A percentile compares a stretch with the other conserved stretches of the same genome.
Conservation (phyloP, 2,113 vertebrate genomes). For the Diadophis punctatus region DNA sequence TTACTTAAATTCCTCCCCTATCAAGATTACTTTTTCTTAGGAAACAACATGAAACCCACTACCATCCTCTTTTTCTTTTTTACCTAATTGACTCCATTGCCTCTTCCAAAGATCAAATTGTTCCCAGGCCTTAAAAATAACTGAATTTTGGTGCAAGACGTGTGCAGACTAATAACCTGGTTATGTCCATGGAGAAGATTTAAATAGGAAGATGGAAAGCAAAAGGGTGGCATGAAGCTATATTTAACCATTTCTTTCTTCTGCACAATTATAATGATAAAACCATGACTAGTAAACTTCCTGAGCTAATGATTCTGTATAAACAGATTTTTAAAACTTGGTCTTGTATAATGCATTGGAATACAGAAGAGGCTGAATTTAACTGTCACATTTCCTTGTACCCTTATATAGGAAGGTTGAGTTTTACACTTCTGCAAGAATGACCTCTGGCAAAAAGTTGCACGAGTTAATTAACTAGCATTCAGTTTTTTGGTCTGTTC, state of each 20-base stretch:
- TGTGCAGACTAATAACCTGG: background rate
- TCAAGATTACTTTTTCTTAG: background rate
- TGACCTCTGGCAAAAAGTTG: background rate
- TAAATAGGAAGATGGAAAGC: background rate
- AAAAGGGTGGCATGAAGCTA: background rate
- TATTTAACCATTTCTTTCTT: background rate
- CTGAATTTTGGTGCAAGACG: background rate
- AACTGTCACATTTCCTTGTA: background rate
- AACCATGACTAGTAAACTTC: background rate
- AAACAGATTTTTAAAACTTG: background rate
- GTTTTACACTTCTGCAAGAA: background rate
- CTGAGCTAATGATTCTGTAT: background rate
- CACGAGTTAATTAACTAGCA: background rate
- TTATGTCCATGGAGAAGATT: background rate
- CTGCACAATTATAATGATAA: background rate
- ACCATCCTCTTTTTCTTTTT: background rate
- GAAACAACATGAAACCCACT: background rate
- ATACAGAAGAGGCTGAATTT: background rate
- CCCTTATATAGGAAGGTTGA: background rate
- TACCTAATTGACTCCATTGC: background rate
- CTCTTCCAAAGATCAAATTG: background rate
- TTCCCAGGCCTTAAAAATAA: background rate
- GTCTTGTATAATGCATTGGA: background rate
- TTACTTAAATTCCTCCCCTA: background rate
- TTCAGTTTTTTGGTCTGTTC: background rate